Evolutionary conservation across 2,888 invertebrate species (phyloP), one percentile per base, ranked within the genome.

Genomic region (Trachelus iudaicus): DNA sequence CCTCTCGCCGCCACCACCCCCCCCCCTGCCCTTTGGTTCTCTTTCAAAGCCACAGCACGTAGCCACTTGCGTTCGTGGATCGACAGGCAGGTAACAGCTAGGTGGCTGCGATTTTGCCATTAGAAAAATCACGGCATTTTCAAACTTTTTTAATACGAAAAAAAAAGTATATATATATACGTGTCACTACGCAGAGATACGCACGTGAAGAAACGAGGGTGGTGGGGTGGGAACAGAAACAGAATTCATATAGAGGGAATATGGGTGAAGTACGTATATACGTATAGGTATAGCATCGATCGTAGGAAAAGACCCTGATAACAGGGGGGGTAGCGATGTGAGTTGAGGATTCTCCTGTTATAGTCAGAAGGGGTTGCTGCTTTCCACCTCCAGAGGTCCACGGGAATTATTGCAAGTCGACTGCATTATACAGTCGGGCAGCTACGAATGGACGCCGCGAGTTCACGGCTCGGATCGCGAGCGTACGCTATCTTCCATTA

Each of bases 401-500:
- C 9, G 31, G 56, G 30, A 40, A 77, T 73, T 13, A 33, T 74
- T 77, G 75, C 85, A 81, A 85, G 85, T 86, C 85, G 81, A 84
- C 81, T 85, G 82, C 85, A 87, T 88, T 87, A 86, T 87, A 81
- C 88, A 84, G 85, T 87, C 83, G 85, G 83, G 37, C 84, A 84
- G 83, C 80, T 82, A 80, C 83, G 85, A 85, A 85, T 84, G 84
- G 85, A 85, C 86, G 86, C 88, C 88, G 83, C 84, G 84, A 85
- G 87, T 85, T 82, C 82, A 81, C 75, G 83, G 83, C 79, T 79
- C 76, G 81, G 80, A 80, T 85, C 77, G 79, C 79, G 80, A 77
- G 77, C 77, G 76, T 85, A 86, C 87, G 88, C 87, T 88, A 86
- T 87, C 88, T 89, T 90, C 89, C 90, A 91, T 91, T 91, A 91